Percentiles rank a stretch among this genome's conserved stretches.
Evolutionary conservation across 1,140 invertebrate genomes (phyloP).

Genomic region (Hypothenemus hampei): DNA sequence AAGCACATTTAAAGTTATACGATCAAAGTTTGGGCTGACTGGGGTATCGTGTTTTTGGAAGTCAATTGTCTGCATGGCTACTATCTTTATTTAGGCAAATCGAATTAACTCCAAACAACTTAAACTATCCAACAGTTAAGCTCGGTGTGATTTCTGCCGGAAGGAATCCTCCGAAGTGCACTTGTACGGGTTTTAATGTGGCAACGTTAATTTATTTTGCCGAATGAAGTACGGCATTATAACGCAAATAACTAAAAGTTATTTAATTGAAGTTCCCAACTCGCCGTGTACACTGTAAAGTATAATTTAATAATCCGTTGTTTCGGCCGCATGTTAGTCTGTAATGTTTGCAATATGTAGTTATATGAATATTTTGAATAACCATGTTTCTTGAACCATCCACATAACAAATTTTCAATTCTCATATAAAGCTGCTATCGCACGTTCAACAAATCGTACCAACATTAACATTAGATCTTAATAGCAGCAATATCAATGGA

Average conservation of each 20-base stretch:
- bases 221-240: conserved; percentile 16
- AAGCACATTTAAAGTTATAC: conserved; percentile 20
- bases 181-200: conserved; percentile 24
- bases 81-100: conserved; percentile 27
- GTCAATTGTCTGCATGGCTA: conserved; percentile 27
- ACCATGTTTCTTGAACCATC: too few relatives aligned
- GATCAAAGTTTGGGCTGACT: conserved; percentile 16
- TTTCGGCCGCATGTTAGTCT: too few relatives aligned
- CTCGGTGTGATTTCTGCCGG: conserved; percentile 23
- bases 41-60: conserved; percentile 23
- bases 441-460: conserved; percentile 21
- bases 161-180: conserved; percentile 28
- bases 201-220: conserved; percentile 24
- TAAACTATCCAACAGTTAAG: conserved; percentile 28
- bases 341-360: too few relatives aligned
- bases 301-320: conserved; percentile 9
- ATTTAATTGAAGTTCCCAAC: conserved; percentile 22
- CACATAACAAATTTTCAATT: too few relatives aligned
- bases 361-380: too few relatives aligned
- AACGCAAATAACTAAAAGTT: conserved; percentile 14
- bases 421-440: background rate
- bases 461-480: conserved; percentile 31
- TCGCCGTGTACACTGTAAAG: conserved; percentile 6
- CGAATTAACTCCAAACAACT: conserved; percentile 28
- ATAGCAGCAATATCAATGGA: conserved; percentile 36